phyloP scores from a whole-genome alignment of 2,888 invertebrate species.

The Ophion costatus region DNA sequence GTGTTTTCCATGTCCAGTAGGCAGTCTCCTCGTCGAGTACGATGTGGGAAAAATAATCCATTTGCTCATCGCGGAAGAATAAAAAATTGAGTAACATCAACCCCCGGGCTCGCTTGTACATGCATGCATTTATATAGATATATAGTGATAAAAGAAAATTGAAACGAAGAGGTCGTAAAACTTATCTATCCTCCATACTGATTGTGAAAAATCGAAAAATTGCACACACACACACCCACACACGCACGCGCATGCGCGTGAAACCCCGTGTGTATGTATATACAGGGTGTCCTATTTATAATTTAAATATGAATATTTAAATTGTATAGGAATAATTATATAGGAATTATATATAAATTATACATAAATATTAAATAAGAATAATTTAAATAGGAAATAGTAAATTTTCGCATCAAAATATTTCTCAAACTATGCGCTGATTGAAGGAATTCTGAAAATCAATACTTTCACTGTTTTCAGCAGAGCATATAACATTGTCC shows the following conservation, averaged over 20 bases:
- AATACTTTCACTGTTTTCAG: too few species aligned
- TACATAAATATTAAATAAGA: too few species aligned
- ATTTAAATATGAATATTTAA: too few species aligned
- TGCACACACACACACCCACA: neutral
- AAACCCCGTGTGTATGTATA: neutral
- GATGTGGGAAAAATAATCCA: slow-evolving; percentile 35
- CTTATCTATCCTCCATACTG: neutral
- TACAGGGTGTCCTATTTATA: too few species aligned
- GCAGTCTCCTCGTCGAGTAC: neutral
- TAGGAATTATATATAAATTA: too few species aligned
- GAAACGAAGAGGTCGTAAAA: slow-evolving; percentile 38
- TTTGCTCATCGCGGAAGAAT: slow-evolving; percentile 39
- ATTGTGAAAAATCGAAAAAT: slow-evolving; percentile 15
- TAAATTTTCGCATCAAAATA: too few species aligned
- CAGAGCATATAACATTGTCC: too few species aligned
- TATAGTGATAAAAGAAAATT: slow-evolving; percentile 36
- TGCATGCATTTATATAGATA: slow-evolving; percentile 3
- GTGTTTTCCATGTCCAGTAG: slow-evolving; percentile 54
- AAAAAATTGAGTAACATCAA: slow-evolving; percentile 36
- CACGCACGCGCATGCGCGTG: neutral
- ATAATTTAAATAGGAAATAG: too few species aligned
- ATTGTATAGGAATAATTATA: too few species aligned
- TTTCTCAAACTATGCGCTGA: too few species aligned
- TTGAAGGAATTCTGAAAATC: too few species aligned
- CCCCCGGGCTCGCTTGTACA: neutral